Base-by-base conservation (phyloP, 2,888 invertebrate genomes). In the Polyommatus icarus region DNA sequence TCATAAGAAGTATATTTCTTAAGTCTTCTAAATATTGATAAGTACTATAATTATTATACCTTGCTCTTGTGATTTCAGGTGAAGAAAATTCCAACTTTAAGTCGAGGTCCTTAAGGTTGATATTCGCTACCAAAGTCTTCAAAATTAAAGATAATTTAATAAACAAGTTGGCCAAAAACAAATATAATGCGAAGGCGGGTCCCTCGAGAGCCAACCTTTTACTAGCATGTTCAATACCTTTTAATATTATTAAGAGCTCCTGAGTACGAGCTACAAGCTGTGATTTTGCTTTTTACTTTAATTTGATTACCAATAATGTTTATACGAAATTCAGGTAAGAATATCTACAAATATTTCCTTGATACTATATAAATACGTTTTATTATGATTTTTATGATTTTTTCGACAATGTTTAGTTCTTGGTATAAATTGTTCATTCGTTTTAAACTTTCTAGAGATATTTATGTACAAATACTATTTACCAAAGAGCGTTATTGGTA, bases 171-270 rank as follows among this genome's bases (percentile, higher is more conserved):
- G 18, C 29, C 54, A 59, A 76, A 40, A 76, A 67, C 67, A 67
- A 67, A 67, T 29, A 67, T 29, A 67, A 67, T 67, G 29, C 67
- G 67, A 67, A 67, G 67, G 12, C 29, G 8, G 5, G 29, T 72
- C 71, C 40, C 36, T 18, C 7, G 71, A 40, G 71, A 12, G n/a
- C 36, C 18, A 76, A 24, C 57, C 76, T 72, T 78, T 78, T 76
- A 40, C 71, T 72, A 72, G 2, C 32, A 72, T 72, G 71, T 32
- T 71, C 71, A 36, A 71, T 71, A 71, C 71, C 71, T 72, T 72
- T 72, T 72, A 72, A 40, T 40, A 72, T n/a, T 72, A 72, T 72
- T 72, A 72, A 72, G 71, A 72, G 71, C 12, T 40, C 36, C 36
- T 40, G 71, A 7, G 6, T n/a, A n/a, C 32, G 71, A 40, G 71